A percentile compares a stretch with the other conserved stretches of the same genome.
Evolutionary conservation across 1,140 invertebrate species (phyloP).

Genomic region (Drosophila orena): DNA sequence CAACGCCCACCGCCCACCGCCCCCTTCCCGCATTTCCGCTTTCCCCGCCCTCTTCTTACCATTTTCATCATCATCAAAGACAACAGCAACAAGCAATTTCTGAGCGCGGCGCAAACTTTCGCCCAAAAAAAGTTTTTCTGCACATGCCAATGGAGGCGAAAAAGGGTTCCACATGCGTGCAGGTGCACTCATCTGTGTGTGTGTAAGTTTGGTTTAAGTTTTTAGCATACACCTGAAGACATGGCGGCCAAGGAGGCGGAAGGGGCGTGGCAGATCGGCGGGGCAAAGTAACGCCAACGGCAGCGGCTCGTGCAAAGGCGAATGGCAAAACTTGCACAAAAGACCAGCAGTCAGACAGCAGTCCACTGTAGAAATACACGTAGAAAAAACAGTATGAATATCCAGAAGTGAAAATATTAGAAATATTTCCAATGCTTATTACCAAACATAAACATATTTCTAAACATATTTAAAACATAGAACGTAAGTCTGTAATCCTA

Average conservation of each 20-base stretch:
- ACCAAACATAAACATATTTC: too few species aligned
- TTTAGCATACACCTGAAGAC: constrained; percentile 67
- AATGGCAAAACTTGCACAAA: constrained; percentile 70
- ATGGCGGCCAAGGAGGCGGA: constrained; percentile 14
- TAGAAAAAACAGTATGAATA: background rate
- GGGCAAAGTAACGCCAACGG: constrained; percentile 2
- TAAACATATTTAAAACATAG: too few species aligned
- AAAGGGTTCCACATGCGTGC: constrained; percentile 80
- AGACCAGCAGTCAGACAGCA: constrained; percentile 80
- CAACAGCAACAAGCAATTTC: constrained; percentile 38
- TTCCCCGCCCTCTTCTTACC: constrained; percentile 35
- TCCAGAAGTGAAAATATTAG: too few species aligned
- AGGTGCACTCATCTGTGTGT: constrained; percentile 60
- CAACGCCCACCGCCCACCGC: background rate
- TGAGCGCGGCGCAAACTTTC: constrained; percentile 64
- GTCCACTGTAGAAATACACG: background rate
- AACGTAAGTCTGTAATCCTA: too few species aligned
- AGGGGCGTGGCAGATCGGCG: constrained; percentile 8
- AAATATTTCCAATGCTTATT: too few species aligned
- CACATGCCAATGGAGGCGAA: constrained; percentile 68
- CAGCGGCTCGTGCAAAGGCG: constrained; percentile 29
- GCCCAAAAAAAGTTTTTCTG: constrained; percentile 56
- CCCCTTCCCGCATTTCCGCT: constrained; percentile 3
- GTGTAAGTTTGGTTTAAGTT: constrained; percentile 79
- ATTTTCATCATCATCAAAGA: constrained; percentile 62